Conservation (phyloP, 2,113 vertebrate species). For the Toxotes chatareus region DNA sequence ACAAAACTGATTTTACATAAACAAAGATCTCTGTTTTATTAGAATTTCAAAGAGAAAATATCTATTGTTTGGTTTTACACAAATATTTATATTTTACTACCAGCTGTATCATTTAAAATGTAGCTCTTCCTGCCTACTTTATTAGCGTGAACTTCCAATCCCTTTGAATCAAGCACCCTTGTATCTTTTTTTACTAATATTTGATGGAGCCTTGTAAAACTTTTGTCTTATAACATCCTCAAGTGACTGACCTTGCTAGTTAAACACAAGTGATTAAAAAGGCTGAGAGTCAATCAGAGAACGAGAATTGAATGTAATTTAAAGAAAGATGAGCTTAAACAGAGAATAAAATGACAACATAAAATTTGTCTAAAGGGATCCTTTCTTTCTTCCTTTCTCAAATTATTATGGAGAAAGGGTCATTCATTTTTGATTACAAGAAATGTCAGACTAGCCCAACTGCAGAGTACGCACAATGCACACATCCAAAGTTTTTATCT, state of each 20-base stretch:
- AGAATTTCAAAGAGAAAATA: too few relatives aligned
- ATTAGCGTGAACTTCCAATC: not conserved
- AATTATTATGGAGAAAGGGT: not conserved
- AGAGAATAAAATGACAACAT: constrained; percentile 11
- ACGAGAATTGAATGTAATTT: constrained; percentile 22
- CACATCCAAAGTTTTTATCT: not conserved
- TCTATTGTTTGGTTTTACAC: too few relatives aligned
- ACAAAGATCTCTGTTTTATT: too few relatives aligned
- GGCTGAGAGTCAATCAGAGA: not conserved
- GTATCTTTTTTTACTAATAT: constrained; percentile 27
- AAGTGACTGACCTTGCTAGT: constrained; percentile 18
- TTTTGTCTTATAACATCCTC: not conserved
- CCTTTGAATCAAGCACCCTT: not conserved
- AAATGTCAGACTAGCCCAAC: not conserved
- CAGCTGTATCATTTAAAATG: not conserved
- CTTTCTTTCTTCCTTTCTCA: not conserved
- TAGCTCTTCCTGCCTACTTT: not conserved
- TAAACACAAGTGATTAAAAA: constrained; percentile 48
- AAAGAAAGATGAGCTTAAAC: constrained; percentile 11
- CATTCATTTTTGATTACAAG: not conserved
- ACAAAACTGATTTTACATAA: too few relatives aligned
- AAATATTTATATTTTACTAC: too few relatives aligned
- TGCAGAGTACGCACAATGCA: not conserved
- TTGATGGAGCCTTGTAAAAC: constrained; percentile 23
- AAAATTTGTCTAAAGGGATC: not conserved